Conservation (phyloP, 1,140 invertebrate species). For the Psix sp. region DNA sequence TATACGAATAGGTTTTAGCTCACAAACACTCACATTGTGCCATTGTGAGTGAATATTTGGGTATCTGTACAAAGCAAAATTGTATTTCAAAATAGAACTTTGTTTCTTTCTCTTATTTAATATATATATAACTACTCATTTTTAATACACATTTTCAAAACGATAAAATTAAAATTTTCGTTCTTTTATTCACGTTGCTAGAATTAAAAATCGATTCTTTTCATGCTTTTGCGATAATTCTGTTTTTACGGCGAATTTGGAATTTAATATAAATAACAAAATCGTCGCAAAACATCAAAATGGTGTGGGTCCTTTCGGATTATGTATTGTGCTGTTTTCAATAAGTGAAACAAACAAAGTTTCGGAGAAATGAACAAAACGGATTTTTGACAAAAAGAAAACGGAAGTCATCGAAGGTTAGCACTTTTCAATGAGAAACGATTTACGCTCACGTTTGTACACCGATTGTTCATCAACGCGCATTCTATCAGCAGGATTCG, state of each 20-base stretch:
- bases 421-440: conserved; percentile 34
- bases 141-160: no score
- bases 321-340: conserved; percentile 13
- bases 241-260: no score
- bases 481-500: conserved; percentile 21
- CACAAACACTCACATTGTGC: conserved; percentile 9
- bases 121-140: no score
- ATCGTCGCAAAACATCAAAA: no score
- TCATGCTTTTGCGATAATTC: no score
- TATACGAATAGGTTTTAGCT: conserved; percentile 22
- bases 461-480: conserved; percentile 34
- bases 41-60: conserved; percentile 28
- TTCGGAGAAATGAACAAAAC: conserved; percentile 22
- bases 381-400: conserved; percentile 35
- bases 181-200: neutral
- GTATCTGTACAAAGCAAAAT: conserved; percentile 31
- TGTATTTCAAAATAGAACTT: conserved; percentile 33
- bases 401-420: conserved; percentile 40
- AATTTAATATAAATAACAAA: no score
- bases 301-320: no score
- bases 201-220: no score
- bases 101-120: neutral
- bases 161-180: neutral
- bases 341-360: conserved; percentile 17
- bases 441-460: conserved; percentile 27